phyloP scores from a whole-genome alignment of 1,140 invertebrate genomes.

The Eumeta japonica region DNA sequence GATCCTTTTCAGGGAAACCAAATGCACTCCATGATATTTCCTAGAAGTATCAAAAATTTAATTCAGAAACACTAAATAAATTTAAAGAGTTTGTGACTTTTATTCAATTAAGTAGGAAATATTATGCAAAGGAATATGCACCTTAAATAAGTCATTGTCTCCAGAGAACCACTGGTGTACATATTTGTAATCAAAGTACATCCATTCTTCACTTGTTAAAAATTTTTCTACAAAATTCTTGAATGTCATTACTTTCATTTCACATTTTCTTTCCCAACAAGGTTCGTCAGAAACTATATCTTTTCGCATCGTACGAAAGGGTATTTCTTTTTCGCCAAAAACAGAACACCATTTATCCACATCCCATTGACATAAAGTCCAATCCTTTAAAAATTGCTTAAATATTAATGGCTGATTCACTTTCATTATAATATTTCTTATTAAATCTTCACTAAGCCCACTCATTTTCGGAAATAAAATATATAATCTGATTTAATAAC shows the following conservation, averaged over 20 bases:
- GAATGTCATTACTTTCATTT: slow-evolving; percentile 58
- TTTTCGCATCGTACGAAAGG: slow-evolving; percentile 47
- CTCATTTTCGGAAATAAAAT: too few species aligned
- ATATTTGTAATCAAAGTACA: slow-evolving; percentile 86
- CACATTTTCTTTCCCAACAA: slow-evolving; percentile 74
- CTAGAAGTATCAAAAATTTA: slow-evolving; percentile 40
- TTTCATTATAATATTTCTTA: slow-evolving; percentile 26
- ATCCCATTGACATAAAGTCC: slow-evolving; percentile 40
- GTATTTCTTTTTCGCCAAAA: slow-evolving; percentile 41
- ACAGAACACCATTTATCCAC: slow-evolving; percentile 53
- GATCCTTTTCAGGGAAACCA: slow-evolving; percentile 70
- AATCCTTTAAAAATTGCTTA: slow-evolving; percentile 30
- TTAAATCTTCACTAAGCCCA: slow-evolving; percentile 25
- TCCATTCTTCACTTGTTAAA: slow-evolving; percentile 58
- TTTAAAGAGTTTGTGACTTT: slow-evolving; percentile 25
- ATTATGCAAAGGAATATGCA: slow-evolving; percentile 34
- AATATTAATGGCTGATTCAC: slow-evolving; percentile 31
- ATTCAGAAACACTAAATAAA: neutral
- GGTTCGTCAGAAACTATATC: slow-evolving; percentile 58
- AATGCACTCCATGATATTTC: slow-evolving; percentile 72
- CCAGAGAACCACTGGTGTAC: slow-evolving; percentile 68
- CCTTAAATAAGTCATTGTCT: slow-evolving; percentile 62
- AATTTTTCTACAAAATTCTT: slow-evolving; percentile 62
- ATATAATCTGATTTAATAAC: neutral
- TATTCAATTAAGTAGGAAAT: too few species aligned